Evolutionary conservation across 2,888 invertebrate species (phyloP).

Genomic region (Sturmia bella): DNA sequence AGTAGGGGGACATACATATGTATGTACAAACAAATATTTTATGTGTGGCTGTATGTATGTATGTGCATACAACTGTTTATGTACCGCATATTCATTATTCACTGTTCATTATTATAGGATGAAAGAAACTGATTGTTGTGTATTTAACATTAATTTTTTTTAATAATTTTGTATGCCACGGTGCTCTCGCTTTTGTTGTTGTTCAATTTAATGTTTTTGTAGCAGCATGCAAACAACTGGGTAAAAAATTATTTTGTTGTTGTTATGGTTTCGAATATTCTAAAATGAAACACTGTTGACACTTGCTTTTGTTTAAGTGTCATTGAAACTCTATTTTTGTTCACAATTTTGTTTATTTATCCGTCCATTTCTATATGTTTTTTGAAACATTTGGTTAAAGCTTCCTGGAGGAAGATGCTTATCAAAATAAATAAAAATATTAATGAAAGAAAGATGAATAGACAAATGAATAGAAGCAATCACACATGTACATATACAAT

Average conservation of each 20-base stretch:
- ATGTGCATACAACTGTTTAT: too few species aligned
- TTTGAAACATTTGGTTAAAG: constrained; percentile 67
- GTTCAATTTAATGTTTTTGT: constrained; percentile 21
- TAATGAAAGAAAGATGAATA: constrained; percentile 21
- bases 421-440: constrained; percentile 58
- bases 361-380: not conserved
- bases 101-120: constrained; percentile 31
- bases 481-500: constrained; percentile 58
- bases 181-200: constrained; percentile 2
- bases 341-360: constrained; percentile 13
- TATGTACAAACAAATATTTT: not conserved
- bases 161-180: constrained; percentile 20
- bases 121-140: constrained; percentile 64
- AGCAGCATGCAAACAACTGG: constrained; percentile 56
- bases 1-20: not conserved
- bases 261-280: constrained; percentile 22
- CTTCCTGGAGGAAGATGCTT: constrained; percentile 68
- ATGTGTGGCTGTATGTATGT: not conserved
- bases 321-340: constrained; percentile 65
- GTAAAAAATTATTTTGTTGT: constrained; percentile 30
- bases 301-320: constrained; percentile 65
- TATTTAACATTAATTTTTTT: constrained; percentile 65
- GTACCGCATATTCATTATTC: constrained; percentile 12
- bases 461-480: constrained; percentile 16
- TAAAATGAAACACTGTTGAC: constrained; percentile 65